phyloP scores from a whole-genome alignment of 2,888 invertebrate genomes.

The Dicycla oo region DNA sequence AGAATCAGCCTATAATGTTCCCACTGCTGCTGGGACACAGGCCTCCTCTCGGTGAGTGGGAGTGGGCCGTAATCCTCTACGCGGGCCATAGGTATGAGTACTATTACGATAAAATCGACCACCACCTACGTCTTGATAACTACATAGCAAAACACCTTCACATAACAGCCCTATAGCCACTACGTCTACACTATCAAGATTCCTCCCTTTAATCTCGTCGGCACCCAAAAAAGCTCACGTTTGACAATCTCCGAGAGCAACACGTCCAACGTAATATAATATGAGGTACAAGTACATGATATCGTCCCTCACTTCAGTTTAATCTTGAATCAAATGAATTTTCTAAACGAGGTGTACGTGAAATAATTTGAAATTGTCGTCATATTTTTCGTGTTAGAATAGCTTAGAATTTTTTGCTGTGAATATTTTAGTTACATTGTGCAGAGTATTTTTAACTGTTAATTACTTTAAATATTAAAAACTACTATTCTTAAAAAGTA shows the following conservation, averaged over 20 bases:
- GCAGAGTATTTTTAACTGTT: not conserved
- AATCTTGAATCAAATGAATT: constrained; percentile 69
- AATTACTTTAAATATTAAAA: not conserved
- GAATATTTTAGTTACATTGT: constrained; percentile 3
- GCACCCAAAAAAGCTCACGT: constrained; percentile 76
- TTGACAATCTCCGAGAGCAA: constrained; percentile 71
- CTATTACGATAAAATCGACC: constrained; percentile 14
- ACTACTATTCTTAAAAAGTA: not conserved
- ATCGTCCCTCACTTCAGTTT: constrained; percentile 60
- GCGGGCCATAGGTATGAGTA: not conserved
- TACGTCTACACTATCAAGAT: constrained; percentile 50
- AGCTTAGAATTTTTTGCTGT: constrained; percentile 14
- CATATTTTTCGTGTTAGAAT: constrained; percentile 40
- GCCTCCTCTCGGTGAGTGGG: no score
- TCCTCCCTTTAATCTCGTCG: constrained; percentile 62
- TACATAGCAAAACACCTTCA: constrained; percentile 32
- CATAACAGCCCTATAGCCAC: constrained; percentile 10
- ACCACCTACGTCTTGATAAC: constrained; percentile 13
- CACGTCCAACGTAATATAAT: constrained; percentile 71
- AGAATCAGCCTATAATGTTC: not conserved
- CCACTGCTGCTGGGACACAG: no score
- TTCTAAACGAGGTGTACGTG: constrained; percentile 64
- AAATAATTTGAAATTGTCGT: constrained; percentile 62
- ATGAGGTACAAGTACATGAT: constrained; percentile 58
- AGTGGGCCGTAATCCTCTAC: not conserved